These are phyloP conservation scores for Onthophagus sagittarius DNA, from an alignment of 2,888 invertebrate species.

Conservation along the genomic window DNA sequence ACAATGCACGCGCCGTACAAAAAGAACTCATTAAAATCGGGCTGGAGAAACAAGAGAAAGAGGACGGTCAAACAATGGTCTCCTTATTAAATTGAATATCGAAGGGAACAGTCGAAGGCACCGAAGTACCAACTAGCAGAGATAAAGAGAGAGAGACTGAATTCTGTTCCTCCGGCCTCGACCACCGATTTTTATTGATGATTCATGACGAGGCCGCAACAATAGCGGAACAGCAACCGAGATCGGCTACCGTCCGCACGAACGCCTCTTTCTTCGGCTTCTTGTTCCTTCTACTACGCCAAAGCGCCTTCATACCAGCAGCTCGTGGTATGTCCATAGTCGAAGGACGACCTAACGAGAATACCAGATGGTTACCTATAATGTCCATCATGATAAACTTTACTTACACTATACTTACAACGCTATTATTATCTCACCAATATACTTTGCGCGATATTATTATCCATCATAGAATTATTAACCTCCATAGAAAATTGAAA, in stretches of 20 bases:
- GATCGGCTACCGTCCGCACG: slow-evolving; percentile 12
- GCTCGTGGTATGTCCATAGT: slow-evolving; percentile 1
- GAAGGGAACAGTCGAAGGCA: slow-evolving; percentile 3
- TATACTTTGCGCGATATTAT: neutral
- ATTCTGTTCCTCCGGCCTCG: neutral
- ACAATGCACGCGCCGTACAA: slow-evolving; percentile 10
- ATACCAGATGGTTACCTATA: neutral
- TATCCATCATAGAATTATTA: neutral
- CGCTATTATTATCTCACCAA: neutral
- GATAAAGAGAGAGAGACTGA: neutral
- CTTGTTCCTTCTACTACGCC: neutral
- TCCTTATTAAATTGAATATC: slow-evolving; percentile 13
- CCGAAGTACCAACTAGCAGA: neutral
- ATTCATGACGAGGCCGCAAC: slow-evolving; percentile 35
- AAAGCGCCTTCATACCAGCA: neutral
- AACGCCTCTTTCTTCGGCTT: neutral
- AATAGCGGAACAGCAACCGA: slow-evolving; percentile 28
- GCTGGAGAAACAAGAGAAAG: neutral
- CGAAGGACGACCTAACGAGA: slow-evolving; percentile 1
- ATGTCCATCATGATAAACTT: neutral
- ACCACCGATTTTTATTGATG: slow-evolving; percentile 27
- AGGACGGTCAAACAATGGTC: slow-evolving; percentile 5
- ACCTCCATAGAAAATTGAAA: neutral
- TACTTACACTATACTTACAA: neutral
- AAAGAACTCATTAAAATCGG: slow-evolving; percentile 10